These are phyloP conservation scores for Engystomops pustulosus DNA, from an alignment of 2,113 vertebrate species.

Conservation along the genomic window DNA sequence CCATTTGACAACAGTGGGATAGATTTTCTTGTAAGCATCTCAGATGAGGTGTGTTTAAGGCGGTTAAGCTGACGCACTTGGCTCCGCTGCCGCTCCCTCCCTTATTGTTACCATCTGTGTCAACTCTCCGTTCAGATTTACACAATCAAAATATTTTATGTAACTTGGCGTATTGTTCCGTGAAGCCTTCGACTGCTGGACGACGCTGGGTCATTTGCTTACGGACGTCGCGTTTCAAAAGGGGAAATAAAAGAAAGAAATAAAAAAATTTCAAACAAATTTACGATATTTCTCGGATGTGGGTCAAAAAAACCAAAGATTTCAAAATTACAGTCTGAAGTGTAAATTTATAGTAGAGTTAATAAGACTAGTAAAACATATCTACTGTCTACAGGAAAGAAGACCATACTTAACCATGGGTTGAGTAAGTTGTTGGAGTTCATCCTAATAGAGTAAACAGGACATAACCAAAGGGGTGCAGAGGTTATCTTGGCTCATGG, in stretches of 20 bases:
- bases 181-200: neutral
- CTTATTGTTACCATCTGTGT: constrained; percentile 70
- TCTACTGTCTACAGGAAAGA: no score
- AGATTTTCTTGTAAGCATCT: constrained; percentile 67
- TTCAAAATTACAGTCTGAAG: neutral
- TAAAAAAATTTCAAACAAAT: neutral
- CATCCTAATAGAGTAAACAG: no score
- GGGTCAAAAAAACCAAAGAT: neutral
- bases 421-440: no score
- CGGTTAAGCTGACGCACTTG: constrained; percentile 69
- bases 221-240: neutral
- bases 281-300: neutral
- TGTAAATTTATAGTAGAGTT: no score
- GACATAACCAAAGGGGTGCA: no score
- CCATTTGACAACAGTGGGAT: constrained; percentile 53
- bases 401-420: no score
- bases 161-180: constrained; percentile 16
- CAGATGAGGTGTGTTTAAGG: constrained; percentile 73
- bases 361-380: no score
- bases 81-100: constrained; percentile 61
- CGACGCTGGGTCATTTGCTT: neutral
- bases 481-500: no score
- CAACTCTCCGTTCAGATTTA: constrained; percentile 61
- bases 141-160: constrained; percentile 56
- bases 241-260: neutral